phyloP scores from a whole-genome alignment of 2,888 invertebrate genomes.

The Syrista parreyssii region DNA sequence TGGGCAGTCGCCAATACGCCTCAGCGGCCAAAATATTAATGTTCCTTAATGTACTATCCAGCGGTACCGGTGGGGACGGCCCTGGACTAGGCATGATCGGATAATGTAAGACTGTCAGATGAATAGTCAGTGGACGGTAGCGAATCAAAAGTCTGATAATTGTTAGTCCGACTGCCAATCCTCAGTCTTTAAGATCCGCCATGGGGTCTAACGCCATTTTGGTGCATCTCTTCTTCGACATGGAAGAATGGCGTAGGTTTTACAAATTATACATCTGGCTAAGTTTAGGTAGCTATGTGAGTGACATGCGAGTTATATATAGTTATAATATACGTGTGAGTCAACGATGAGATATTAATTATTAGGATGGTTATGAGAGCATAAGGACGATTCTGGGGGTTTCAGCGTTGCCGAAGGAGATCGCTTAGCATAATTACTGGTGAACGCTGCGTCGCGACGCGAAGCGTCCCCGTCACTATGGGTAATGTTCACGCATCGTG shows the following conservation, averaged over 20 bases:
- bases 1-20: conserved; percentile 44
- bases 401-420: conserved; percentile 11
- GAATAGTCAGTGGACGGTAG: not conserved
- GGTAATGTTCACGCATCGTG: conserved; percentile 43
- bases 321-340: not conserved
- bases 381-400: not conserved
- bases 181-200: not conserved
- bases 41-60: conserved; percentile 30
- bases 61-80: not conserved
- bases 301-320: not conserved
- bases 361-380: not conserved
- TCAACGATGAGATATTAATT: not conserved
- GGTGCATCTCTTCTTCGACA: not conserved
- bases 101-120: not conserved
- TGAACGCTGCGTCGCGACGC: conserved; percentile 37
- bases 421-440: conserved; percentile 47
- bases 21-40: conserved; percentile 46
- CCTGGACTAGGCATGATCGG: not conserved
- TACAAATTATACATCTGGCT: not conserved
- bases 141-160: not conserved
- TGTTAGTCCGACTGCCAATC: not conserved
- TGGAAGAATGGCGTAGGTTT: not conserved
- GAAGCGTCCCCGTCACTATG: conserved; percentile 40
- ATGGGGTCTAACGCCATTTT: not conserved
- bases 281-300: not conserved